These are phyloP conservation scores for Hypothenemus hampei DNA, from an alignment of 1,140 invertebrate species.

Conservation along the genomic window DNA sequence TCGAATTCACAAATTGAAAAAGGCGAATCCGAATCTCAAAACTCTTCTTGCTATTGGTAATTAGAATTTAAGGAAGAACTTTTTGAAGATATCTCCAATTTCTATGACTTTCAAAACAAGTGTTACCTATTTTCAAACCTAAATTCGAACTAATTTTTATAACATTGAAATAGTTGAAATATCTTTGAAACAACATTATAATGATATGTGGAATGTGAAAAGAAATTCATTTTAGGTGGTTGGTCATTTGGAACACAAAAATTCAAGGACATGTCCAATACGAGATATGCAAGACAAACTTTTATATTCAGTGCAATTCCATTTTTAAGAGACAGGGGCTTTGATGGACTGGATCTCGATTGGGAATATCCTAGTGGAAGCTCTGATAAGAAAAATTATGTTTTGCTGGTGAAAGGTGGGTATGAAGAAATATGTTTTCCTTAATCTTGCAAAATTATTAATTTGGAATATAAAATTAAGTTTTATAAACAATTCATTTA, in stretches of 20 bases:
- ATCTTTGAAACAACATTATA: neutral
- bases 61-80: neutral
- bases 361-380: slow-evolving; percentile 96
- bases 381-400: slow-evolving; percentile 92
- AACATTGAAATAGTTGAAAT: no score
- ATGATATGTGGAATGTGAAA: no score
- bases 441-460: neutral
- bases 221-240: slow-evolving; percentile 62
- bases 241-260: slow-evolving; percentile 95
- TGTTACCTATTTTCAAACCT: no score
- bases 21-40: slow-evolving; percentile 85
- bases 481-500: no score
- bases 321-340: slow-evolving; percentile 79
- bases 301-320: slow-evolving; percentile 92
- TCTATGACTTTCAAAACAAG: no score
- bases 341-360: slow-evolving; percentile 90
- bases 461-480: no score
- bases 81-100: neutral
- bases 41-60: slow-evolving; percentile 83
- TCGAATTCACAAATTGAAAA: slow-evolving; percentile 75
- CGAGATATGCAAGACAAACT: slow-evolving; percentile 81
- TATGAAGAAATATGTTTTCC: neutral
- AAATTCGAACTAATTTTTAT: no score
- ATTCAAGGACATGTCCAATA: slow-evolving; percentile 88
- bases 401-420: slow-evolving; percentile 80